These are phyloP conservation scores for Aphelenchoides besseyi DNA, from an alignment of 1,140 invertebrate species.

Conservation along the genomic window DNA sequence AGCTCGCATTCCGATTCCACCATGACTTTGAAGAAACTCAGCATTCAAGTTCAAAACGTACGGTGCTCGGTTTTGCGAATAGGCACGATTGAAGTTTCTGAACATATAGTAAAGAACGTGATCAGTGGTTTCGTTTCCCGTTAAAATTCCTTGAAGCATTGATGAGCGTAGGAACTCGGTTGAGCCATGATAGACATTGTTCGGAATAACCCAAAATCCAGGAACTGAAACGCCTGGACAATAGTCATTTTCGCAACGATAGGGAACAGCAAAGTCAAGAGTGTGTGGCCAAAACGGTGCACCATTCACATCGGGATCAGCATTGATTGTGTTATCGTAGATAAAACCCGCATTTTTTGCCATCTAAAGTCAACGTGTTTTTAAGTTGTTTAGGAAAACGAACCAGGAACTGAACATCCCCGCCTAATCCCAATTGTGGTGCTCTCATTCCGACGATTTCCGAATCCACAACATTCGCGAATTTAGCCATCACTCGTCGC, in stretches of 20 bases:
- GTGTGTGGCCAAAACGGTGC: slow-evolving; percentile 54
- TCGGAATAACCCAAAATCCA: slow-evolving; percentile 35
- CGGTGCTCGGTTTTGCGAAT: slow-evolving; percentile 46
- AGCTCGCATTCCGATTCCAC: slow-evolving; percentile 30
- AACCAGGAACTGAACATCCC: slow-evolving; percentile 45
- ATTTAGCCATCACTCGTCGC: slow-evolving; percentile 39
- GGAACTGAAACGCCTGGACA: slow-evolving; percentile 39
- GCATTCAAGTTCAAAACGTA: slow-evolving; percentile 46
- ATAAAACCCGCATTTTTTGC: slow-evolving; percentile 45
- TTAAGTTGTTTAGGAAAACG: not conserved
- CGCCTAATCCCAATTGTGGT: slow-evolving; percentile 41
- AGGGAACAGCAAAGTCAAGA: slow-evolving; percentile 37
- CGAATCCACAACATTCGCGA: slow-evolving; percentile 44
- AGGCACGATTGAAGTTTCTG: slow-evolving; percentile 44
- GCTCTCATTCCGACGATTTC: slow-evolving; percentile 50
- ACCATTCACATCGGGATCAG: slow-evolving; percentile 15
- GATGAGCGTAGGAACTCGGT: slow-evolving; percentile 18
- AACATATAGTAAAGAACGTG: slow-evolving; percentile 19
- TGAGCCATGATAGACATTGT: slow-evolving; percentile 18
- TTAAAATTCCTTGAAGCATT: slow-evolving; percentile 36
- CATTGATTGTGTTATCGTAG: slow-evolving; percentile 35
- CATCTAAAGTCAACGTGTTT: slow-evolving; percentile 39
- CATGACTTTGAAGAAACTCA: slow-evolving; percentile 42
- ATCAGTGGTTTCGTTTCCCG: slow-evolving; percentile 15
- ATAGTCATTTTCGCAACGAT: slow-evolving; percentile 34